Percentiles rank a stretch among this genome's conserved stretches.
Conservation (phyloP, 2,113 vertebrate genomes). For the Brienomyrus longianalis region DNA sequence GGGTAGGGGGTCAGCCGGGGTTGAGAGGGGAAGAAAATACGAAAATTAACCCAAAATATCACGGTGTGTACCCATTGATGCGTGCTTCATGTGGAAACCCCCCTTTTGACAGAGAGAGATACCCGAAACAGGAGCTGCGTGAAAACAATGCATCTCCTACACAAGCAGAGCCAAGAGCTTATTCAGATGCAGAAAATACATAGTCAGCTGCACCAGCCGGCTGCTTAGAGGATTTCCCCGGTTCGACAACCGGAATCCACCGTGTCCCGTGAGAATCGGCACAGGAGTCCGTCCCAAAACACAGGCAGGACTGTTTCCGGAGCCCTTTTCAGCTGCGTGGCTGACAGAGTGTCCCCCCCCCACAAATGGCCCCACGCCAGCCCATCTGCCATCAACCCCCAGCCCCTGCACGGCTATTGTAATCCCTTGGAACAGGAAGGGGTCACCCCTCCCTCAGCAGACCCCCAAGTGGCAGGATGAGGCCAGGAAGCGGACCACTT, state of each 20-base stretch:
- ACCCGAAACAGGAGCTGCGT: not conserved
- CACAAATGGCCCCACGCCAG: slow-evolving; percentile 73
- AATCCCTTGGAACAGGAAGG: slow-evolving; percentile 59
- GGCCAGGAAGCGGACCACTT: not conserved
- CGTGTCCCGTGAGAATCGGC: not conserved
- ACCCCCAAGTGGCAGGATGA: slow-evolving; percentile 41
- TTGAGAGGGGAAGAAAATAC: not conserved
- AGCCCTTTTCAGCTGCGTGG: not conserved
- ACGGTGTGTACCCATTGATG: not conserved
- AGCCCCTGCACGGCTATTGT: not conserved
- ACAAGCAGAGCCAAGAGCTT: not conserved
- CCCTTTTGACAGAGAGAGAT: not conserved
- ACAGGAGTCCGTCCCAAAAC: not conserved
- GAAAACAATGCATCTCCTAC: not conserved
- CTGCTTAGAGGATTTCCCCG: not conserved
- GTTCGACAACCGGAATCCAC: not conserved
- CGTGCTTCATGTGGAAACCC: not conserved
- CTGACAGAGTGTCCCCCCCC: slow-evolving; percentile 59
- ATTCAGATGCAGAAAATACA: not conserved
- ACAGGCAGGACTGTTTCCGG: not conserved
- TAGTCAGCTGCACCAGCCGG: not conserved
- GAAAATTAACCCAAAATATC: not conserved
- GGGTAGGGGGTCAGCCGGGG: not conserved
- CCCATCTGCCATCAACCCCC: slow-evolving; percentile 58
- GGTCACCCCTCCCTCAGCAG: slow-evolving; percentile 50